Conservation (phyloP, 2,888 invertebrate genomes). For the Drosophila cognata region DNA sequence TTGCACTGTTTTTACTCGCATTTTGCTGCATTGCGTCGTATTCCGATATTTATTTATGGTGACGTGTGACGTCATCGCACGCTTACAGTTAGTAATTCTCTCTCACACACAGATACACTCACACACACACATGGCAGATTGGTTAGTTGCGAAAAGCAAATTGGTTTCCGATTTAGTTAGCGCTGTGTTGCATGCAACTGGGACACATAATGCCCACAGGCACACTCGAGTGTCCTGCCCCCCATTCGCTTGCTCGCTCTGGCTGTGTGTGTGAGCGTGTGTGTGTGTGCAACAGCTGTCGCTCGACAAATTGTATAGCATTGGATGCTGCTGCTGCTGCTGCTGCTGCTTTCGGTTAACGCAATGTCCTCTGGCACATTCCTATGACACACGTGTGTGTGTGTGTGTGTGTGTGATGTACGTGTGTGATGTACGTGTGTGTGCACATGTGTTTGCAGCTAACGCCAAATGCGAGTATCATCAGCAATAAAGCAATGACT, state of each 20-base stretch:
- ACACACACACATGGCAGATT: conserved; percentile 11
- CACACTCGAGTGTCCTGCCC: conserved; percentile 18
- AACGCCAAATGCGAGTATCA: conserved; percentile 23
- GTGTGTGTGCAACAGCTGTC: conserved; percentile 46
- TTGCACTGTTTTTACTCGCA: conserved; percentile 45
- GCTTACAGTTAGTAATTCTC: conserved; percentile 45
- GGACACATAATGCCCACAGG: conserved; percentile 46
- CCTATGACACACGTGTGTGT: conserved; percentile 15
- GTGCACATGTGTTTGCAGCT: conserved; percentile 26
- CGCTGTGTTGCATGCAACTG: conserved; percentile 38
- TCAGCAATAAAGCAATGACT: conserved; percentile 6
- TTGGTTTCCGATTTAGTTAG: conserved; percentile 73
- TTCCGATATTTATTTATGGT: conserved; percentile 38
- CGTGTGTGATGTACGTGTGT: not conserved
- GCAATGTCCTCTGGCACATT: conserved; percentile 8
- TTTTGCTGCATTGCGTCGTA: conserved; percentile 59
- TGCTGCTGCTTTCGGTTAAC: conserved; percentile 5
- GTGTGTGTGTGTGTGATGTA: not conserved
- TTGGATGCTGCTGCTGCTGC: conserved; percentile 17
- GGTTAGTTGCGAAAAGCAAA: conserved; percentile 60
- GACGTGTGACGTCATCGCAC: conserved; percentile 37
- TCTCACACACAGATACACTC: conserved; percentile 26
- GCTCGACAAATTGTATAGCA: conserved; percentile 49
- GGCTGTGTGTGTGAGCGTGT: conserved; percentile 5
- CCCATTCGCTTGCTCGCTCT: not conserved